Evolutionary conservation across 2,113 vertebrate species (phyloP), one percentile per base, ranked within the genome.

Genomic region (Aegotheles bennettii): DNA sequence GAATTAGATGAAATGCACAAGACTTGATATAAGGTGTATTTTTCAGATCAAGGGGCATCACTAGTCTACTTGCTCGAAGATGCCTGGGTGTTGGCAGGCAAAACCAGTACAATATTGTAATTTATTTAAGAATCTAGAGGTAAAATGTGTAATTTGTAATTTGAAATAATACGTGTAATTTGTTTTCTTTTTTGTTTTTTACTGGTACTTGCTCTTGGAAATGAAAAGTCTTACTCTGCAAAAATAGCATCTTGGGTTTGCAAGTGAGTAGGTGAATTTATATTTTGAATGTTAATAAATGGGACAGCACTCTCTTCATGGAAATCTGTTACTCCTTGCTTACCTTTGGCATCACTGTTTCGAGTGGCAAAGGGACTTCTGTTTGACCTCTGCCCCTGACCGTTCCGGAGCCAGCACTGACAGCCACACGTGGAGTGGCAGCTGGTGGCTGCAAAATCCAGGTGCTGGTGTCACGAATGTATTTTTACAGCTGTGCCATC

Each of bases 361-460:
- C 85, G 86, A 70, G 75, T 90, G 71, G 91, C 88, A 94, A 86
- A 98, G 73, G 89, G 87, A 86, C 57, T 97, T 95, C 68, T 91
- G 24, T 97, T 97, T 98, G 96, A 97, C 97, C 96, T 95, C 88
- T 91, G 75, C 68, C 93, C 94, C 80, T 95, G 93, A 85, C 92
- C 21, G 10, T 90, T 97, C 94, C 89, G 95, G 91, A 98, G 95
- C 89, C 89, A 90, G 76, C 94, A 91, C 96, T 97, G 97, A 97
- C 6, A 43, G 87, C 73, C 93, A 96, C 94, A 94, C 43, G 86
- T 97, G 95, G 85, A 87, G 50, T 86, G 40, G 77, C 85, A 96
- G 96, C 95, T 95, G 95, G 96, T 96, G 96, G 95, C 97, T 97
- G 95, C 90, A 94, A 93, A 95, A 88, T 95, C 97, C 97, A 97